A percentile compares a stretch with the other conserved stretches of the same genome.
These are phyloP conservation scores for Trichogramma evanescens DNA, from an alignment of 2,888 invertebrate genomes.

Conservation along the genomic window DNA sequence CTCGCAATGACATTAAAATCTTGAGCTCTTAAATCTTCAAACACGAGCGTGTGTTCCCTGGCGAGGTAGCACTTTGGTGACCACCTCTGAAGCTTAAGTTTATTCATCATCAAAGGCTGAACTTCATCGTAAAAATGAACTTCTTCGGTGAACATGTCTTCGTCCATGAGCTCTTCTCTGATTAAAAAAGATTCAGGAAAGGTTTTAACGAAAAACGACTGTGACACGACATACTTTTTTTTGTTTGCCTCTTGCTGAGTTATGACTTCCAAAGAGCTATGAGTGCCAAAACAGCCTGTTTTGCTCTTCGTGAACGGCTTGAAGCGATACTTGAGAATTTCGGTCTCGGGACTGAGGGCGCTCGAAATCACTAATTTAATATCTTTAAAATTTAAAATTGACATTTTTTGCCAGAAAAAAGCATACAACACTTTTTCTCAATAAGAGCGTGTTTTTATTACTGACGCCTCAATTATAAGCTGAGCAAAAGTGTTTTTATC, in stretches of 20 bases:
- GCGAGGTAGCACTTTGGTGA: constrained; percentile 40
- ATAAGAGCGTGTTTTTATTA: too few species aligned
- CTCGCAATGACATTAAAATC: constrained; percentile 31
- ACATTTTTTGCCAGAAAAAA: background rate
- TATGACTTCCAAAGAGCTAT: constrained; percentile 28
- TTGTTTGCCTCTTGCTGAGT: background rate
- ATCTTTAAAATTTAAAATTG: constrained; percentile 20
- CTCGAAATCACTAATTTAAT: constrained; percentile 21
- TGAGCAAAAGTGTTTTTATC: too few species aligned
- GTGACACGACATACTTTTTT: background rate
- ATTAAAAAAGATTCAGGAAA: background rate
- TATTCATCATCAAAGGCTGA: background rate
- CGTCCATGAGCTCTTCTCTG: constrained; percentile 1
- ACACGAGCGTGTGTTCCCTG: constrained; percentile 36
- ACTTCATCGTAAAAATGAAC: constrained; percentile 5
- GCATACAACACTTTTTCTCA: too few species aligned
- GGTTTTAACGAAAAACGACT: constrained; percentile 7
- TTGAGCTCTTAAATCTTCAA: constrained; percentile 43
- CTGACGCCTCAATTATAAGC: too few species aligned
- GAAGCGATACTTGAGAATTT: constrained; percentile 27
- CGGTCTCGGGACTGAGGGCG: constrained; percentile 14
- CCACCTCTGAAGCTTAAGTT: constrained; percentile 19
- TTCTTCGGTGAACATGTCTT: constrained; percentile 1
- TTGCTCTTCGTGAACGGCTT: constrained; percentile 32
- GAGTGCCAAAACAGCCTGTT: constrained; percentile 35